A percentile compares a stretch with the other conserved stretches of the same genome.
Evolutionary conservation across 2,888 invertebrate genomes (phyloP).

Genomic region (Noctua pronuba): DNA sequence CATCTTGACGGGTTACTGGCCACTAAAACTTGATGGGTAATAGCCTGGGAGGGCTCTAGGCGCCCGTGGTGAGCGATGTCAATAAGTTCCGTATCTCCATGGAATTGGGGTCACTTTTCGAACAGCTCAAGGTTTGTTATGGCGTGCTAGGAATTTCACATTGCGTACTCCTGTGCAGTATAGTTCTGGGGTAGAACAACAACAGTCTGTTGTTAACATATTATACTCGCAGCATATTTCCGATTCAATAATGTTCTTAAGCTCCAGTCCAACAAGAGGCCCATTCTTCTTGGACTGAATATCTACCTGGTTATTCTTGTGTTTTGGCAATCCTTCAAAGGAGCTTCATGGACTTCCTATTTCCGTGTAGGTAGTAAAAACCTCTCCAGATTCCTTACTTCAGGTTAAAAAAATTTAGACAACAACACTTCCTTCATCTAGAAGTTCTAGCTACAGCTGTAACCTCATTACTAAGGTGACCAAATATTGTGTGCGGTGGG

Average conservation of each 20-base stretch:
- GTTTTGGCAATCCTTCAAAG: constrained; percentile 21
- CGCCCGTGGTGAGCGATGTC: constrained; percentile 66
- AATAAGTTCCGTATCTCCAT: constrained; percentile 78
- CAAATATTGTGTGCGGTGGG: constrained; percentile 69
- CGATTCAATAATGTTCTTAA: neutral
- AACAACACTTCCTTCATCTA: neutral
- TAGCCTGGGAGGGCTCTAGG: constrained; percentile 78
- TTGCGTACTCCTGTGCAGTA: constrained; percentile 40
- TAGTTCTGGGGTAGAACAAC: constrained; percentile 22
- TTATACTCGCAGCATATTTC: too few species aligned
- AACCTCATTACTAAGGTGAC: constrained; percentile 57
- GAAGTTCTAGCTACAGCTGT: constrained; percentile 43
- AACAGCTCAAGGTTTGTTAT: constrained; percentile 55
- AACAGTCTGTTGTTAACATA: constrained; percentile 26
- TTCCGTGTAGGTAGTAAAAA: neutral
- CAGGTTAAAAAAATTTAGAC: constrained; percentile 6
- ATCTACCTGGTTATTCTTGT: neutral
- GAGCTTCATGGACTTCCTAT: neutral
- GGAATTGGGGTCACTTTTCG: constrained; percentile 78
- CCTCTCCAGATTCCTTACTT: neutral
- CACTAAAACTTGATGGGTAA: constrained; percentile 79
- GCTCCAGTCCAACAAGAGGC: too few species aligned
- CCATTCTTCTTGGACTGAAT: neutral
- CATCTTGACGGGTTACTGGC: constrained; percentile 65
- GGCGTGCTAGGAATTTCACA: constrained; percentile 56